Base-by-base conservation (phyloP, 2,797 vertebrate species). In the Psittacula echo region DNA sequence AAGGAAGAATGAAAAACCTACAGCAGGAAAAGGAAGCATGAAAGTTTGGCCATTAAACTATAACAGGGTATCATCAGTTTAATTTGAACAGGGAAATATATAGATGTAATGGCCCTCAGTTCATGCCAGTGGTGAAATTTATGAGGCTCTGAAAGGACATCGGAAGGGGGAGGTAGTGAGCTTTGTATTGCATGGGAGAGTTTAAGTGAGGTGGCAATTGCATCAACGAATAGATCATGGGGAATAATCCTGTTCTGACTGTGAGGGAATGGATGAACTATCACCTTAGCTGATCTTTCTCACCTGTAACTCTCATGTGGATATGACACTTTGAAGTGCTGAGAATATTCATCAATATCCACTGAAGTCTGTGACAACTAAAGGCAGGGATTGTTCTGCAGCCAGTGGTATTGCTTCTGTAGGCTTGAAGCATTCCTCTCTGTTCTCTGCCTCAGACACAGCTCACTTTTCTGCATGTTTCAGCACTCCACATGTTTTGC, bases 381-480 rank as follows among this genome's bases (percentile, higher is more conserved):
- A 93, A 81, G 68, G 61, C 20, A n/a, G 0, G 2, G 70, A 87
- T 80, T 39, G 39, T 82, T 82, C 80, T 90, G 64, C 74, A 77
- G 81, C 12, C 67, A 56, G 42, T 48, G 32, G 11, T 54, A 58
- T 44, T 90, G 32, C 73, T 81, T 89, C 62, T 81, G 56, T 60
- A 53, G 32, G 20, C 89, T 90, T 94, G 80, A 93, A 89, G 21
- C 53, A 60, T 89, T 16, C 22, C 23, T 85, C 34, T 92, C 60
- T 95, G 50, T 92, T 92, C 75, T 76, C 41, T 83, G 78, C 45
- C 44, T 94, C 61, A 65, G 61, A 89, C 27, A 44, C 32, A 80
- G 48, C 41, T 79, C 64, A 29, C 45, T 95, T 71, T 85, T 82
- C 65, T 90, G 85, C 53, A 32, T 83, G 37, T 95, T 93, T 86